Evolutionary conservation across 2,113 vertebrate species (phyloP).

Genomic region (Panthera tigris): DNA sequence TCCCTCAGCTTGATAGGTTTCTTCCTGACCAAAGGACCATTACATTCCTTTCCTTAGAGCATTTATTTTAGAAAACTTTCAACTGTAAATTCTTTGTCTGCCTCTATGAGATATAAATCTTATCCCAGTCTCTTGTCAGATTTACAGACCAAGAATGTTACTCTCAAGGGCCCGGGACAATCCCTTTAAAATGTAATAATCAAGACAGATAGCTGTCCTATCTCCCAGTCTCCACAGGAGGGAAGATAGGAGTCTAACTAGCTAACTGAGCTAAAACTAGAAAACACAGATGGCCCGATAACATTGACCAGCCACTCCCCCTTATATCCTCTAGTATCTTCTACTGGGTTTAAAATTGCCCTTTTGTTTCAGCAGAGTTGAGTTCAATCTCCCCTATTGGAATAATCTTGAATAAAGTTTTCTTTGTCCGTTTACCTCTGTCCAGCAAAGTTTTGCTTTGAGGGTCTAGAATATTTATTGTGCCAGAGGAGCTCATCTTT

Average conservation of each 20-base stretch:
- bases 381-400: background rate
- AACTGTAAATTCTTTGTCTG: background rate
- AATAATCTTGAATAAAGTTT: background rate
- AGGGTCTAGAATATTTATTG: background rate
- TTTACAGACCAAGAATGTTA: background rate
- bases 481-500: background rate
- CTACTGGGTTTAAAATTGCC: background rate
- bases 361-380: background rate
- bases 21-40: background rate
- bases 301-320: rapidly evolving
- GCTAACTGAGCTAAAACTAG: background rate
- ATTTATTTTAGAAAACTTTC: background rate
- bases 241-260: background rate
- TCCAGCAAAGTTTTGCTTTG: background rate
- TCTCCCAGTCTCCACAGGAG: background rate
- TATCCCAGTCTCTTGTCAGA: background rate
- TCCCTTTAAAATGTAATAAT: background rate
- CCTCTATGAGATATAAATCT: background rate
- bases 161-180: background rate
- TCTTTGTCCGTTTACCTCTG: background rate
- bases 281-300: background rate
- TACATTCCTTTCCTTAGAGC: background rate
- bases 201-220: background rate
- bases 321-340: background rate
- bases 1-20: background rate